phyloP scores from a whole-genome alignment of 2,113 vertebrate species.

The Agelaius tricolor region DNA sequence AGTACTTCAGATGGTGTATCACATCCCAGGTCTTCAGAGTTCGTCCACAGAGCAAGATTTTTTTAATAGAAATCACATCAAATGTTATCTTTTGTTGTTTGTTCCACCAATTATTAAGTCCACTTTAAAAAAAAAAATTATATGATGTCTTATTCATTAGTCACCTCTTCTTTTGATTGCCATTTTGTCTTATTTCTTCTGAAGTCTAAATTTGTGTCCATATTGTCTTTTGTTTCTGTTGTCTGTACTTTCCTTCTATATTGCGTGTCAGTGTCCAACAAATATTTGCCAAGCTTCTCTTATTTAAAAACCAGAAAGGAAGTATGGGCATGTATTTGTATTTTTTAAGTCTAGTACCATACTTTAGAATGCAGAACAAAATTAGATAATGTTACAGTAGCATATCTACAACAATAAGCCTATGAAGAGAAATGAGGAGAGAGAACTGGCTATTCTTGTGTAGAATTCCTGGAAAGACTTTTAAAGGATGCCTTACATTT shows the following conservation, averaged over 20 bases:
- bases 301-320: background rate
- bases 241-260: background rate
- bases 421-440: background rate
- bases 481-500: slow-evolving; percentile 9
- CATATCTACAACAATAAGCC: background rate
- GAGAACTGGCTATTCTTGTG: background rate
- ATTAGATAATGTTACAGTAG: background rate
- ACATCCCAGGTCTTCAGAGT: background rate
- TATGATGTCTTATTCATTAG: background rate
- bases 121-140: background rate
- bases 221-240: background rate
- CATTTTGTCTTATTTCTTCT: background rate
- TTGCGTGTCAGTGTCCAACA: background rate
- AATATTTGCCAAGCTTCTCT: background rate
- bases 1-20: background rate
- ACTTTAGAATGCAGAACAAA: background rate
- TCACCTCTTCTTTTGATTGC: background rate
- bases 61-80: background rate
- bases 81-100: background rate
- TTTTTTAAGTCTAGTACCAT: background rate
- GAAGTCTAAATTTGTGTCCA: background rate
- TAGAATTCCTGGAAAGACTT: background rate
- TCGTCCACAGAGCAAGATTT: background rate
- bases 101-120: background rate
- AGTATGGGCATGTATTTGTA: background rate